Evolutionary conservation across 2,797 vertebrate genomes (phyloP).

Genomic region (Prunella strophiata): DNA sequence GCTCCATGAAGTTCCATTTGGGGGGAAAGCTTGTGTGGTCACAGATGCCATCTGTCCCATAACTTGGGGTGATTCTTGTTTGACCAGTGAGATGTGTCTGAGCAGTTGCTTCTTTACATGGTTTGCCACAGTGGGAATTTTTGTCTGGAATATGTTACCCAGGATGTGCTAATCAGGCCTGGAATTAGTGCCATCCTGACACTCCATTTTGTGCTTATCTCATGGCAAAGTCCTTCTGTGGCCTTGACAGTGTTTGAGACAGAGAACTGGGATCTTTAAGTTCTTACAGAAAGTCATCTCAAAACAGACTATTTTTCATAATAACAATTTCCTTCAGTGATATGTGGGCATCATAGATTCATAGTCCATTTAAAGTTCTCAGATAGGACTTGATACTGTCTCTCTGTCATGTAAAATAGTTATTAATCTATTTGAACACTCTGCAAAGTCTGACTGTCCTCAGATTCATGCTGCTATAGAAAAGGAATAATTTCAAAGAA

Average conservation of each 20-base stretch:
- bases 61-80: not conserved
- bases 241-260: not conserved
- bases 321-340: not conserved
- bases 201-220: not conserved
- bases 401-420: not conserved
- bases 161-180: not conserved
- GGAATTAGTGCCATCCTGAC: not conserved
- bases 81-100: not conserved
- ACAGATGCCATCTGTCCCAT: not conserved
- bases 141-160: not conserved
- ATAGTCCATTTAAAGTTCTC: not conserved
- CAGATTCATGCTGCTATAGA: not conserved
- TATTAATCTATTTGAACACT: not conserved
- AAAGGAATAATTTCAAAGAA: not conserved
- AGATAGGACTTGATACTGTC: not conserved
- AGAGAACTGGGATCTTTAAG: not conserved
- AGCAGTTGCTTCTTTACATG: fast-evolving
- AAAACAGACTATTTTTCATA: not conserved
- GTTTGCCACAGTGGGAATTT: not conserved
- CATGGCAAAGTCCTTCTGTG: not conserved
- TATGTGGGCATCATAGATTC: not conserved
- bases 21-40: not conserved
- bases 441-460: not conserved
- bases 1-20: not conserved
- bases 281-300: not conserved